Evolutionary conservation across 1,140 invertebrate genomes (phyloP), one percentile per base, ranked within the genome.

Genomic region (Zaprionus inermis): DNA sequence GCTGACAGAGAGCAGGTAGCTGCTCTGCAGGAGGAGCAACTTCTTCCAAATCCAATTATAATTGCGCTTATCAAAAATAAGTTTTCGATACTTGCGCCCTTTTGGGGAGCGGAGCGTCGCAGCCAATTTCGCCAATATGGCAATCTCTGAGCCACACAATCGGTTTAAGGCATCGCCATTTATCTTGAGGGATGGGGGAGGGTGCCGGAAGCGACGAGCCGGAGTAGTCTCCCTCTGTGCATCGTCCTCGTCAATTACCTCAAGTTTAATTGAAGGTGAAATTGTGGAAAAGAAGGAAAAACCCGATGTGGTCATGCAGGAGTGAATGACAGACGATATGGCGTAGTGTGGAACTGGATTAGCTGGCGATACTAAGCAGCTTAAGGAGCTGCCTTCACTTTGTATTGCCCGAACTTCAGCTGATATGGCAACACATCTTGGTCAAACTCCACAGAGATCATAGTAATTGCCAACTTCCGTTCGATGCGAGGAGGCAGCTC

Each of bases 61-160:
- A 91, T 90, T 90, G 89, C 89, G 89, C 89, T 91, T 91, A 91
- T 91, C 89, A 91, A 91, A 91, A 91, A 91, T 86, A 90, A 91
- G 81, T 90, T 91, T 91, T 90, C 82, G 86, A 90, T 90, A 81
- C 88, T 91, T 78, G 49, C 54, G n/a, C 24, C 24, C 6, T 59
- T 69, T 74, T 30, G 14, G 51, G 60, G 56, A 65, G 44, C 3
- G 24, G 3, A 5, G 60, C 66, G 85, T 81, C 84, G 74, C 72
- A 73, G 69, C 73, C 89, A 91, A 91, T 91, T 91, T 89, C 81
- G 51, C 81, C 89, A 91, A 91, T 91, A 91, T 84, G 80, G 88
- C 88, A 91, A 91, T 91, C 90, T 91, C 90, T 91, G 90, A 91
- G 90, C 81, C 90, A 74, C 67, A 91, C 85, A 91, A 91, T 91